Evolutionary conservation across 2,797 vertebrate genomes (phyloP), one percentile per base, ranked within the genome.

Genomic region (Chloroceryle inda): DNA sequence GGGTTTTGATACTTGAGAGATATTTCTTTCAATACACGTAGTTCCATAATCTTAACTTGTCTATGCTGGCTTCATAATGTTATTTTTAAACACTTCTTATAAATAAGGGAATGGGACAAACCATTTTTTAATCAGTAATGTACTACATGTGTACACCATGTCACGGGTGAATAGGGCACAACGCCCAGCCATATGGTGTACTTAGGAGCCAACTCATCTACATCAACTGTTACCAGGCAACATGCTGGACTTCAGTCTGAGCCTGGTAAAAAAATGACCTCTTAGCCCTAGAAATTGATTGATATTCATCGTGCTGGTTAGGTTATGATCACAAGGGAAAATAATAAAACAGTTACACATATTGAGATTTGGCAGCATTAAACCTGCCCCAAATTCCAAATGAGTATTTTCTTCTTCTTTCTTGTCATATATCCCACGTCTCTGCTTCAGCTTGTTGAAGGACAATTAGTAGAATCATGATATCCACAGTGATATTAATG

Each of bases 401-500:
- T 3, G 19, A 96, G 35, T 4, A 1, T 71, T 89, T 89, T n/a
- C 88, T 87, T 47, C 53, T 62, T 85, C 31, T 58, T 83, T 62
- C 62, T 33, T 15, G 6, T 40, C 44, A 4, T 7, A 33, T 18
- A 72, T 55, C 47, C 59, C 82, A 83, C 85, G 86, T 47, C 71
- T 84, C 47, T 49, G 67, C 63, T 69, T 75, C 45, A 45, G 66
- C 73, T 89, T 69, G 17, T 40, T 95, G 66, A 69, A 88, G 45
- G 31, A 49, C 83, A 82, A 95, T 77, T 10, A 89, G 10, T 85
- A 29, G 56, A 95, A 96, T 87, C 87, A 76, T 50, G 81, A 73
- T 85, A 90, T 56, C 88, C 84, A 87, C 55, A 95, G 93, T 73
- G 71, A 96, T 96, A 98, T 96, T 89, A 95, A 94, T 37, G 64